Conservation (phyloP, 1,140 invertebrate genomes). For the Euborellia annulipes region DNA sequence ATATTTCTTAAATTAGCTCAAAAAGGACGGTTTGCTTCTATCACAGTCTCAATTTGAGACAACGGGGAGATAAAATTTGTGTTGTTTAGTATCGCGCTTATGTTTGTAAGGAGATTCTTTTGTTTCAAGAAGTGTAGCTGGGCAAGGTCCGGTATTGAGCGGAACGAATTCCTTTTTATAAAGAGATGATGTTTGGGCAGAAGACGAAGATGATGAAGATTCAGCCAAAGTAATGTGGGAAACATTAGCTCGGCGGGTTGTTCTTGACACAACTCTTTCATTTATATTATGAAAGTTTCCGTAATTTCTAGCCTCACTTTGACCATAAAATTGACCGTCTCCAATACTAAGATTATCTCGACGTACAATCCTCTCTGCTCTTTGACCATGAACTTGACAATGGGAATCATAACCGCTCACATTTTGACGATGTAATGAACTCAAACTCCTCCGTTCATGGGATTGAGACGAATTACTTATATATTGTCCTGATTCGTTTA, state of each 20-base stretch:
- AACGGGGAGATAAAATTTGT: constrained; percentile 61
- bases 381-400: constrained; percentile 22
- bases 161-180: constrained; percentile 62
- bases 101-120: constrained; percentile 60
- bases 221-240: constrained; percentile 57
- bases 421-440: constrained; percentile 44
- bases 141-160: constrained; percentile 51
- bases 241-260: constrained; percentile 42
- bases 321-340: constrained; percentile 47
- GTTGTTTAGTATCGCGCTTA: constrained; percentile 60
- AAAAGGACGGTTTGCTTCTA: too few species aligned
- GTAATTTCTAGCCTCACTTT: constrained; percentile 44
- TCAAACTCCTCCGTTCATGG: constrained; percentile 53
- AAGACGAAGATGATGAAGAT: constrained; percentile 13
- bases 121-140: constrained; percentile 54
- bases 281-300: constrained; percentile 43
- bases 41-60: constrained; percentile 13
- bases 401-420: constrained; percentile 3
- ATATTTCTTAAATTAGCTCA: too few species aligned
- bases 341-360: constrained; percentile 48
- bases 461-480: constrained; percentile 44
- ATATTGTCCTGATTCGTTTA: constrained; percentile 51
- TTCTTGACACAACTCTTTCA: constrained; percentile 32
- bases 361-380: constrained; percentile 35
- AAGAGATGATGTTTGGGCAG: constrained; percentile 18